Conservation (phyloP, 2,113 vertebrate species). For the Anas platyrhynchos region DNA sequence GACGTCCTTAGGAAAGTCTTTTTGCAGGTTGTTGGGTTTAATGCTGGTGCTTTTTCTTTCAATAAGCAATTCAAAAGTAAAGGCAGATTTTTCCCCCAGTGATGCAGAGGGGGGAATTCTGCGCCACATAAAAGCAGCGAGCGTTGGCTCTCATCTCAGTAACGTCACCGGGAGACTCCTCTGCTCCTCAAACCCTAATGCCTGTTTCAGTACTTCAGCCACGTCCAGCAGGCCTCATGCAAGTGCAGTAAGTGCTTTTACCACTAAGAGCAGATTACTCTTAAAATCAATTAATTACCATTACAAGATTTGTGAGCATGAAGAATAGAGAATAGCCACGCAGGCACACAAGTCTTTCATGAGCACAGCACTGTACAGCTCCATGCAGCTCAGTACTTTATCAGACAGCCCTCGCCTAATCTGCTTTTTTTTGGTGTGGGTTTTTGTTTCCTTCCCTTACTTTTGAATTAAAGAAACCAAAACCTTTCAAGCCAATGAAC, state of each 20-base stretch:
- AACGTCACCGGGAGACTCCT: accelerated
- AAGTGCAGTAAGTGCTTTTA: background rate
- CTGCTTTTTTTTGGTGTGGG: background rate
- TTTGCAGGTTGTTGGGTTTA: background rate
- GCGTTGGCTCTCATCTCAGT: background rate
- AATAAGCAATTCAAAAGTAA: background rate
- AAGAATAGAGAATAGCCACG: background rate
- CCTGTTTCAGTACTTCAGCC: background rate
- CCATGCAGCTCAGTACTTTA: background rate
- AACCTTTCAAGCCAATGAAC: background rate
- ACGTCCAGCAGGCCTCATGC: background rate
- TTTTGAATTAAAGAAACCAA: background rate
- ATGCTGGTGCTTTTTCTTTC: background rate
- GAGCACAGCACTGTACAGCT: background rate
- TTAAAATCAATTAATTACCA: background rate
- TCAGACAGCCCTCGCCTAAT: background rate
- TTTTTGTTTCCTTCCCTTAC: background rate
- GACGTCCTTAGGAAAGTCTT: background rate
- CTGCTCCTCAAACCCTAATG: background rate
- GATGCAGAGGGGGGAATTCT: background rate
- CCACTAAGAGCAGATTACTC: background rate
- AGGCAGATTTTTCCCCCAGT: background rate
- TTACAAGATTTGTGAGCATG: background rate
- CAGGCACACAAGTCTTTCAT: background rate
- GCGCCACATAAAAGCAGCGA: background rate